Evolutionary conservation across 2,888 invertebrate genomes (phyloP), one percentile per base, ranked within the genome.

Genomic region (Saturnia japonica): DNA sequence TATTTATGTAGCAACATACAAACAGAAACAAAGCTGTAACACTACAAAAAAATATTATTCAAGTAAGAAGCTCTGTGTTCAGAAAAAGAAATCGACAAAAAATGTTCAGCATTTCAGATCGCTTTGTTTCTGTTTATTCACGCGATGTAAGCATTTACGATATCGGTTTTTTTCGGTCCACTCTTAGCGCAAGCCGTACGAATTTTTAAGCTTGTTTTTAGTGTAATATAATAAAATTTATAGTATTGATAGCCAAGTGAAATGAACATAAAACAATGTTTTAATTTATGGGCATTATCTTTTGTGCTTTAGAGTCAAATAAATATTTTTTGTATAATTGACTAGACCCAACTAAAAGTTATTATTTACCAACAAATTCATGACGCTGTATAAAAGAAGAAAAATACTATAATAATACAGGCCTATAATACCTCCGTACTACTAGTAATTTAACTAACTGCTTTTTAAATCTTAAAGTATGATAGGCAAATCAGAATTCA

Each of bases 141-240:
- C 71, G 68, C 64, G 51, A 68, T 68, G 64, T 64, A 42, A 68
- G 64, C 71, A 71, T 71, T 71, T 64, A 64, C 62, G 6, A 57
- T 67, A 57, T 28, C 22, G 25, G 14, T 1, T 9, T 60, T 60
- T 60, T 22, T n/a, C 54, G 1, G 11, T 22, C 22, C 54, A 54
- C 11, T 11, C 9, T 54, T 54, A 54, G 54, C 22, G 7, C 11
- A 9, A 54, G 54, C 19, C 22, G 0, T 54, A 54, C 22, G 19
- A 47, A 9, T 12, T 47, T 16, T 47, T 19, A 47, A 47, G 19
- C 16, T 19, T 16, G 0, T 6, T 47, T 47, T 47, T 19, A 47
- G 19, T 19, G 47, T 16, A 22, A 54, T 54, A 22, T 54, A 47
- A 47, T 47, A 47, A 47, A 6, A 3, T 6, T 4, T 47, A 6